Base-by-base conservation (phyloP, 2,113 vertebrate species). In the Hypanus sabinus region DNA sequence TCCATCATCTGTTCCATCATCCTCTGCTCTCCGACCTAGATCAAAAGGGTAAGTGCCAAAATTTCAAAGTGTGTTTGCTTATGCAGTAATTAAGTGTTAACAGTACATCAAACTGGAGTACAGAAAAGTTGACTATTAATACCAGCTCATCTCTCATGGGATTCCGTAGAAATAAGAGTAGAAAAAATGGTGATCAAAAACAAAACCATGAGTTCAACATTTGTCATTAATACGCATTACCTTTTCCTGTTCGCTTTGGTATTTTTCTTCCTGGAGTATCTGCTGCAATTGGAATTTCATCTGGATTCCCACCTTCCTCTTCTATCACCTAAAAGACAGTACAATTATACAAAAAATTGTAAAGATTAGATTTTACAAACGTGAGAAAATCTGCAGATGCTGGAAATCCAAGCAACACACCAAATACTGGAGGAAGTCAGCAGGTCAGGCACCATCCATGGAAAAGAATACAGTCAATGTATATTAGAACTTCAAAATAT, bases 231-330 rank as follows among this genome's bases (percentile, higher is more conserved):
- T n/a, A 0, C 33, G 27, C 94, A 65, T 93, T 97, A 99, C 98
- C 99, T 98, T 97, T 99, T 36, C 95, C 94, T 22, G 95, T 94
- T 94, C 98, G 97, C 95, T 97, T 98, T 0, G 97, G 94, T 0
- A 96, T 94, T 95, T 97, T 99, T 96, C 97, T 98, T 30, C 95
- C 95, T 0, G 95, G 36, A 30, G 95, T 95, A 65, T 99, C 98
- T 0, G 97, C 95, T 10, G 94, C 71, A 36, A 98, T 46, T 1
- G 96, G 94, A 24, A 98, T 97, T 94, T 99, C 98, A 94, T 98
- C 98, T 12, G 98, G 97, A 95, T 99, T 98, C 0, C 97, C 98
- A 5, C 98, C 98, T 95, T 99, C 99, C 24, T 99, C 98, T 94
- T 98, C 97, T 94, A 99, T 97, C 0, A 97, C 99, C 99, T 99